A percentile compares a stretch with the other conserved stretches of the same genome.
Evolutionary conservation across 2,888 invertebrate genomes (phyloP).

Genomic region (Melanostoma mellinum): DNA sequence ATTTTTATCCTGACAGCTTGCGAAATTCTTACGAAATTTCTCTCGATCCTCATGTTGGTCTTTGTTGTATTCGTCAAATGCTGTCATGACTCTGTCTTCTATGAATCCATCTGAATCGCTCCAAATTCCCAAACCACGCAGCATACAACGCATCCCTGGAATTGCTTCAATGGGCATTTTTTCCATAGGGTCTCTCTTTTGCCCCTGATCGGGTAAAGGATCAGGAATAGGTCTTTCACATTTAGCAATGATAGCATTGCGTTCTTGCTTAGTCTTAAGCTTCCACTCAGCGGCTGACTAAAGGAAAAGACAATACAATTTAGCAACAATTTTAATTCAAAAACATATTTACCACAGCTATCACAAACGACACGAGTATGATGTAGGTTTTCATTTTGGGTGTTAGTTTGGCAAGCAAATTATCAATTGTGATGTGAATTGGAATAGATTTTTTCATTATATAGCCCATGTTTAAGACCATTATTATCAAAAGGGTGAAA

Average conservation of each 20-base stretch:
- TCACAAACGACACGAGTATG: constrained; percentile 43
- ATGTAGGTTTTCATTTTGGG: constrained; percentile 20
- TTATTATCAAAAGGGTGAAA: too few relatives aligned
- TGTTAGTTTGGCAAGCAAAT: not conserved
- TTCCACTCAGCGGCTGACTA: constrained; percentile 54
- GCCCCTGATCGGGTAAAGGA: too few relatives aligned
- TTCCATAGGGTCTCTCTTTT: too few relatives aligned
- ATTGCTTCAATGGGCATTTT: too few relatives aligned
- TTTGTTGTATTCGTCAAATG: not conserved
- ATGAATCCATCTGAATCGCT: constrained; percentile 1
- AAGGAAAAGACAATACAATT: not conserved
- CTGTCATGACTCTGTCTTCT: not conserved
- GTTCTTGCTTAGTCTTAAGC: constrained; percentile 40
- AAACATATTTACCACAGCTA: constrained; percentile 4
- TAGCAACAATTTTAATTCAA: not conserved
- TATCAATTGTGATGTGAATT: not conserved
- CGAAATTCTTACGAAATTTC: not conserved
- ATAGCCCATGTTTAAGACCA: not conserved
- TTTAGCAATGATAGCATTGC: constrained; percentile 18
- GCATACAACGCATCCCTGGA: not conserved
- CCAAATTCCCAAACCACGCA: not conserved
- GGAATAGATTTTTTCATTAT: not conserved
- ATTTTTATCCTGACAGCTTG: not conserved
- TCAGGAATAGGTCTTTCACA: constrained; percentile 17
- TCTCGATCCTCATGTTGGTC: not conserved